phyloP scores from a whole-genome alignment of 2,888 invertebrate species.

The Drosophila heteroneura region DNA sequence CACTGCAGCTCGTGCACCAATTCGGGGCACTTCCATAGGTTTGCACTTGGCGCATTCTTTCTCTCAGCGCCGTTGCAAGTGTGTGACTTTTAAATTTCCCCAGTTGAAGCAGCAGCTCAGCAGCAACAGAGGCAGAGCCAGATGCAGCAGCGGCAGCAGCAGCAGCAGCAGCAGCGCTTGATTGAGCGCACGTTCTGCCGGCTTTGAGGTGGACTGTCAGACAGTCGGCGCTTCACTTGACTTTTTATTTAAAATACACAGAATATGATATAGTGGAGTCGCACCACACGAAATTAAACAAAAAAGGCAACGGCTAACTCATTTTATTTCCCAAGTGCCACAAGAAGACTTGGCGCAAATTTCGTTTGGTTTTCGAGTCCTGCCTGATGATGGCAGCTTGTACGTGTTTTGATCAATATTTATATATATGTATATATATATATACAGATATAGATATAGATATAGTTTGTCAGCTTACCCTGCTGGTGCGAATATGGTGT shows the following conservation, averaged over 20 bases:
- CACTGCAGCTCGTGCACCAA: constrained; percentile 17
- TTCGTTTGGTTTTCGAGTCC: constrained; percentile 40
- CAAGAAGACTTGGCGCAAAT: constrained; percentile 58
- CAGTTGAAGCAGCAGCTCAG: constrained; percentile 47
- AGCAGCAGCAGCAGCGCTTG: constrained; percentile 66
- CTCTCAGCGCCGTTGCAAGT: constrained; percentile 31
- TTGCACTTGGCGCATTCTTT: constrained; percentile 39
- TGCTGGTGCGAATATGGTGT: not conserved
- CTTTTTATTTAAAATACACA: constrained; percentile 63
- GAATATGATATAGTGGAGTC: constrained; percentile 24
- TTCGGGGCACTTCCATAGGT: constrained; percentile 42
- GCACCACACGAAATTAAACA: constrained; percentile 53
- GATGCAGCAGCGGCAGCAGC: constrained; percentile 10
- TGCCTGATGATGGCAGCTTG: constrained; percentile 16
- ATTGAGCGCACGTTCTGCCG: constrained; percentile 78
- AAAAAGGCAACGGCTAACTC: constrained; percentile 50
- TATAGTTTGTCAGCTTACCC: not conserved
- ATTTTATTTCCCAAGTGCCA: constrained; percentile 72
- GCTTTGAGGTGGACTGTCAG: constrained; percentile 50
- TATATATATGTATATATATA: not conserved
- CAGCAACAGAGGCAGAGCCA: constrained; percentile 11
- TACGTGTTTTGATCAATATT: constrained; percentile 57
- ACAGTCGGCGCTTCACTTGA: constrained; percentile 46
- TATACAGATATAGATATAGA: not conserved
- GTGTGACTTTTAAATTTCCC: constrained; percentile 79